A percentile compares a stretch with the other conserved stretches of the same genome.
Conservation (phyloP, 2,113 vertebrate genomes). For the Oxyura jamaicensis region DNA sequence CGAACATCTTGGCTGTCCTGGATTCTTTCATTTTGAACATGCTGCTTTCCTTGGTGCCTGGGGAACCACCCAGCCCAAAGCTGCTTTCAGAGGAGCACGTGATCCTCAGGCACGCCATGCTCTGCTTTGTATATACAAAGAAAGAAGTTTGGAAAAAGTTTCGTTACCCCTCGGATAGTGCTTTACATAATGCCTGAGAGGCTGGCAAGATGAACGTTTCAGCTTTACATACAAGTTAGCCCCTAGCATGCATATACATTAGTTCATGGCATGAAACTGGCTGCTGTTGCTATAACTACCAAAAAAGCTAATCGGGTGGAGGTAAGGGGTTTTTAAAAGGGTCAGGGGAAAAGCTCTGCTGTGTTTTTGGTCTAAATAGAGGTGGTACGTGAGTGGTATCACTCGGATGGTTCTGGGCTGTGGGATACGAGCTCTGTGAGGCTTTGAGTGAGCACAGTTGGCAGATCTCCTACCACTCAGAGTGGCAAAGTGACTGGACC, state of each 20-base stretch:
- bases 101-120: neutral
- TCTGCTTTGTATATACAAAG: constrained; percentile 8
- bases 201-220: neutral
- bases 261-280: neutral
- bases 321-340: neutral
- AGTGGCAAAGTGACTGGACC: neutral
- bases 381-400: neutral
- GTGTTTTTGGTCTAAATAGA: neutral
- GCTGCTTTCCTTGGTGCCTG: neutral
- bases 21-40: neutral
- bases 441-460: neutral
- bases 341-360: neutral
- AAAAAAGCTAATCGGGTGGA: neutral
- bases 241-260: neutral
- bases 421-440: neutral
- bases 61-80: neutral
- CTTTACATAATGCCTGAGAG: neutral
- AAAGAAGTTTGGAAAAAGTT: neutral
- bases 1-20: neutral
- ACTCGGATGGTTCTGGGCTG: neutral
- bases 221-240: neutral
- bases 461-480: neutral
- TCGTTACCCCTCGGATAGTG: neutral
- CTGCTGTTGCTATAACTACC: neutral
- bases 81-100: neutral